Percentiles rank a stretch among this genome's conserved stretches.
Evolutionary conservation across 2,113 vertebrate species (phyloP).

Genomic region (Hippocampus guttulatus): DNA sequence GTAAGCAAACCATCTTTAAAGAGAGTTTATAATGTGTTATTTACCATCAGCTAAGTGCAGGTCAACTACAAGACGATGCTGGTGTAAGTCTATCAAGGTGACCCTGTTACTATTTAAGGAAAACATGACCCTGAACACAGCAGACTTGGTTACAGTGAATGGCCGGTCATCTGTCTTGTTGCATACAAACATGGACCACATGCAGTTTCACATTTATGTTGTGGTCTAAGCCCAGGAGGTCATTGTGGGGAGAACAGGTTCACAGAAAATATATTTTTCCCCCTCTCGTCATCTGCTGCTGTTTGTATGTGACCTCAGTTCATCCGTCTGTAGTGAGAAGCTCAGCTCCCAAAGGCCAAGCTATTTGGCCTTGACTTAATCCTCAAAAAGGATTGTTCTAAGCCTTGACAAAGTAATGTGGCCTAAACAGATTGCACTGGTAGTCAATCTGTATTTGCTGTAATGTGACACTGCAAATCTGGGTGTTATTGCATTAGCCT

Average conservation of each 20-base stretch:
- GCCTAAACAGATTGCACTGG: slow-evolving; percentile 62
- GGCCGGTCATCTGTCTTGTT: slow-evolving; percentile 29
- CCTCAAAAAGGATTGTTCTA: slow-evolving; percentile 68
- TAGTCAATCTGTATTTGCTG: slow-evolving; percentile 48
- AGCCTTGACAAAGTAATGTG: slow-evolving; percentile 61
- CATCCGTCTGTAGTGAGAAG: slow-evolving; percentile 10
- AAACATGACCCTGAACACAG: slow-evolving; percentile 45
- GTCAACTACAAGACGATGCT: slow-evolving; percentile 57
- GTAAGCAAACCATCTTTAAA: slow-evolving; percentile 61
- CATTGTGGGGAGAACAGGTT: slow-evolving; percentile 28
- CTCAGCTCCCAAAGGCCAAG: slow-evolving; percentile 44
- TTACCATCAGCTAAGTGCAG: slow-evolving; percentile 34
- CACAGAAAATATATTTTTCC: slow-evolving; percentile 37
- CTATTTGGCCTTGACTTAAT: slow-evolving; percentile 61
- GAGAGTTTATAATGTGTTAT: slow-evolving; percentile 55
- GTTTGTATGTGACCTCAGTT: slow-evolving; percentile 26
- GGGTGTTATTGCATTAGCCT: slow-evolving; percentile 54
- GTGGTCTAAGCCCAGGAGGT: neutral
- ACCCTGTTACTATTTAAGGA: slow-evolving; percentile 65
- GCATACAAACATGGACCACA: slow-evolving; percentile 23
- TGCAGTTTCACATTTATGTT: slow-evolving; percentile 27
- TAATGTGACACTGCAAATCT: slow-evolving; percentile 64
- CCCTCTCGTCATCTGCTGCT: slow-evolving; percentile 24
- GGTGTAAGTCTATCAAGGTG: slow-evolving; percentile 36
- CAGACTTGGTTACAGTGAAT: slow-evolving; percentile 8